Evolutionary conservation across 2,888 invertebrate species (phyloP).

Genomic region (Anticlea derivata): DNA sequence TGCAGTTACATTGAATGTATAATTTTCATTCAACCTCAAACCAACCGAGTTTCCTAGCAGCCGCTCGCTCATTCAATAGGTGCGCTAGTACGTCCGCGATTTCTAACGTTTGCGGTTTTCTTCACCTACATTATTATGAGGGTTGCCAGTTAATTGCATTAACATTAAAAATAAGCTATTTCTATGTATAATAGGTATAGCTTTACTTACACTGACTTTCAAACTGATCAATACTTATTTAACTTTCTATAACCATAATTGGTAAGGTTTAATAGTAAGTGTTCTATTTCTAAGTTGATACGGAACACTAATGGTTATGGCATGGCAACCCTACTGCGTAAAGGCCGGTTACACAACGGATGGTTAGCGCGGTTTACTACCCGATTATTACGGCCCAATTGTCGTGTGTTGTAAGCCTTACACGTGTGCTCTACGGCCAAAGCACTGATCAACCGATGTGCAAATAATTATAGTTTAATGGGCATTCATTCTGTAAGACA

Average conservation of each 20-base stretch:
- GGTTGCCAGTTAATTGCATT: conserved; percentile 19
- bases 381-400: conserved; percentile 75
- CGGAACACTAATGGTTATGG: neutral
- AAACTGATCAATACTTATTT: no score
- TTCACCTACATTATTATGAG: conserved; percentile 40
- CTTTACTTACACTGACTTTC: no score
- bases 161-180: neutral
- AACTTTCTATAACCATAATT: no score
- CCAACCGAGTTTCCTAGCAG: conserved; percentile 30
- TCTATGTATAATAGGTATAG: no score
- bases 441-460: conserved; percentile 20
- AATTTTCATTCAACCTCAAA: conserved; percentile 40
- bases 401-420: conserved; percentile 64
- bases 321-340: conserved; percentile 26
- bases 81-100: conserved; percentile 44
- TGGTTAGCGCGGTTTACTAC: conserved; percentile 51
- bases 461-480: conserved; percentile 18
- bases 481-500: conserved; percentile 9
- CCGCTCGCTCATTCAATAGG: conserved; percentile 41
- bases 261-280: no score
- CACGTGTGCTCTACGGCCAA: conserved; percentile 40
- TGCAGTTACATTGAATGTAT: conserved; percentile 20
- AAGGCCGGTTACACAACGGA: conserved; percentile 47
- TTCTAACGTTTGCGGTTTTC: conserved; percentile 55
- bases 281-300: neutral